Percentiles rank a stretch among this genome's conserved stretches.
Evolutionary conservation across 1,140 invertebrate species (phyloP).

Genomic region (Grapholita molesta): DNA sequence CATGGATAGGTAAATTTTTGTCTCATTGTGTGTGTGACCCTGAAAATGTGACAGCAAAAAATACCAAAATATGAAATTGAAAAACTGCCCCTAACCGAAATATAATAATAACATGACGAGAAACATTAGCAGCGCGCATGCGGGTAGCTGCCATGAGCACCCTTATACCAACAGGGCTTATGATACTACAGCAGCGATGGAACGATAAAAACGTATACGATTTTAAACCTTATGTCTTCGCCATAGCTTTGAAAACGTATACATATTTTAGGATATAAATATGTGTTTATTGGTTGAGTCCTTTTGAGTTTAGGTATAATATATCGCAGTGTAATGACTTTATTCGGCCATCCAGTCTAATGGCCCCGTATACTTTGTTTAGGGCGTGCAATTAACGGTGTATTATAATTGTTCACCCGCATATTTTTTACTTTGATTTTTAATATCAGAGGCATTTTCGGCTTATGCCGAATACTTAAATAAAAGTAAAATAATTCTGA

Average conservation of each 20-base stretch:
- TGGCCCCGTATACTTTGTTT: slow-evolving; percentile 16
- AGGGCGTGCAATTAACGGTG: not conserved
- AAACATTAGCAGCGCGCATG: slow-evolving; percentile 40
- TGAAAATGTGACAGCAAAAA: too few species aligned
- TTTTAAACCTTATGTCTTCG: not conserved
- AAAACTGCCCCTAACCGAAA: not conserved
- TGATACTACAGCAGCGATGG: not conserved
- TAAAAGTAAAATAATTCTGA: not conserved
- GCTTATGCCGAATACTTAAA: not conserved
- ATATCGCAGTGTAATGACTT: slow-evolving; percentile 2
- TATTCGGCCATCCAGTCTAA: slow-evolving; percentile 4
- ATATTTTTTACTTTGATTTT: slow-evolving; percentile 12
- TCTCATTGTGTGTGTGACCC: too few species aligned
- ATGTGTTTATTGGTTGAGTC: not conserved
- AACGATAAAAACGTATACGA: not conserved
- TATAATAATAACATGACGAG: slow-evolving; percentile 25
- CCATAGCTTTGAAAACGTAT: not conserved
- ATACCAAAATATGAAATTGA: slow-evolving; percentile 1
- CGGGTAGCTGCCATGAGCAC: slow-evolving; percentile 44
- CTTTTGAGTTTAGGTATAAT: not conserved
- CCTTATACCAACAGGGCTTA: not conserved
- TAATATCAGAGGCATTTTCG: not conserved
- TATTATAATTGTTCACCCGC: slow-evolving; percentile 11
- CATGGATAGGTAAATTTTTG: too few species aligned
- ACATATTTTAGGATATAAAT: not conserved